Evolutionary conservation across 2,888 invertebrate species (phyloP).

Genomic region (Hyles lineata): DNA sequence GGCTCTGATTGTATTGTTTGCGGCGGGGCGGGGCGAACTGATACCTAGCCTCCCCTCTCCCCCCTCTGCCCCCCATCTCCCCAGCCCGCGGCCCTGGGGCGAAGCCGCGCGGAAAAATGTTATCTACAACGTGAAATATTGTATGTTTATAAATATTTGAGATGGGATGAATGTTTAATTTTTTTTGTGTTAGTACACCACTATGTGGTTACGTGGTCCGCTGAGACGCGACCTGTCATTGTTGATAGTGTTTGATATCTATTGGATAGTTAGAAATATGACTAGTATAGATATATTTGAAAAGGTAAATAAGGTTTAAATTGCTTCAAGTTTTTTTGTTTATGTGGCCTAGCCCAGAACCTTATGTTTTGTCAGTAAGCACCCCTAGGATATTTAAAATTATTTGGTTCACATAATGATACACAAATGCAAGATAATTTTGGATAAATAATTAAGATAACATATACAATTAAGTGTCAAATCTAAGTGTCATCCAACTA

Average conservation of each 20-base stretch:
- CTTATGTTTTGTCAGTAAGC: too few relatives aligned
- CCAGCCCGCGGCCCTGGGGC: slow-evolving; percentile 46
- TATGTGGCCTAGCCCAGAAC: too few relatives aligned
- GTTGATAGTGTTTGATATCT: not conserved
- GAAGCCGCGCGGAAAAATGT: slow-evolving; percentile 76
- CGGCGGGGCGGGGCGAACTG: slow-evolving; percentile 69
- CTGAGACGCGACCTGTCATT: slow-evolving; percentile 15
- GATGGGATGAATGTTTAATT: slow-evolving; percentile 68
- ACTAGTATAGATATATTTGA: not conserved
- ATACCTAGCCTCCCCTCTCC: slow-evolving; percentile 55
- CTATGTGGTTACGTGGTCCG: slow-evolving; percentile 38
- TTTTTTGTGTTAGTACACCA: slow-evolving; percentile 54
- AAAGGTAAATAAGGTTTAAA: too few relatives aligned
- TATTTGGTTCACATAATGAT: too few relatives aligned
- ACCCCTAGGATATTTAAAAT: too few relatives aligned
- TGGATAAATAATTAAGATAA: too few relatives aligned
- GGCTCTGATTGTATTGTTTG: slow-evolving; percentile 85
- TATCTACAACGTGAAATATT: slow-evolving; percentile 68
- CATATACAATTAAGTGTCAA: too few relatives aligned
- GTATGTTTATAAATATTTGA: slow-evolving; percentile 78
- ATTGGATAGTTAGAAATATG: not conserved
- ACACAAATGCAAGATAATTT: too few relatives aligned
- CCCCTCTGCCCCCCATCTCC: slow-evolving; percentile 38
- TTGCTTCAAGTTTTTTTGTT: too few relatives aligned
- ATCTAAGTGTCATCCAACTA: too few relatives aligned